Conservation (phyloP, 2,888 invertebrate species). For the Microdon myrmicae region DNA sequence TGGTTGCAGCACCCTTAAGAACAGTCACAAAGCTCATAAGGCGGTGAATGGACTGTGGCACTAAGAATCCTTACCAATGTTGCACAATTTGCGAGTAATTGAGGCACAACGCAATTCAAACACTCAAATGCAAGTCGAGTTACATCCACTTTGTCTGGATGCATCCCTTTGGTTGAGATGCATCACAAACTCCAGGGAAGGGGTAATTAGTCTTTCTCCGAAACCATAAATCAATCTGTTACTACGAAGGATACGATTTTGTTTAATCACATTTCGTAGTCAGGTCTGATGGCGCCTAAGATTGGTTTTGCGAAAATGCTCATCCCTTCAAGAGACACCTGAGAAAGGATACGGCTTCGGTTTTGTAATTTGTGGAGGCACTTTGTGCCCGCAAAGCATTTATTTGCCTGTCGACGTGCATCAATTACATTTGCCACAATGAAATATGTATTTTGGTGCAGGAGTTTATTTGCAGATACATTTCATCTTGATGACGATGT, state of each 20-base stretch:
- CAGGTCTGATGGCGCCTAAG: slow-evolving; percentile 25
- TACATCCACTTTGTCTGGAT: too few relatives aligned
- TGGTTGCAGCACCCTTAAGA: too few relatives aligned
- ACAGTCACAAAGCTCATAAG: slow-evolving; percentile 5
- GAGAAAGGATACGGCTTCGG: background rate
- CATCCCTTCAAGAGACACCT: background rate
- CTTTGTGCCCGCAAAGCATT: slow-evolving; percentile 46
- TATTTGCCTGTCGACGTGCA: slow-evolving; percentile 33
- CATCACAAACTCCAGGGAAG: slow-evolving; percentile 13
- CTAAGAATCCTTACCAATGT: slow-evolving; percentile 13
- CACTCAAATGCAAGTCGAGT: slow-evolving; percentile 21
- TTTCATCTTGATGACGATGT: slow-evolving; percentile 49
- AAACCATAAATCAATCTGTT: slow-evolving; percentile 52
- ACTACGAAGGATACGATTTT: slow-evolving; percentile 34
- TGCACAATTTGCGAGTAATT: slow-evolving; percentile 22
- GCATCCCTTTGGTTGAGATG: background rate
- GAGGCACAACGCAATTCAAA: slow-evolving; percentile 43
- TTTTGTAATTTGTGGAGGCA: slow-evolving; percentile 36
- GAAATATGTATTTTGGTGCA: slow-evolving; percentile 53
- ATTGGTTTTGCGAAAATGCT: background rate
- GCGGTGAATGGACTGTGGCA: slow-evolving; percentile 25
- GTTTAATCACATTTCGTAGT: slow-evolving; percentile 39
- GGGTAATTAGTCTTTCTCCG: slow-evolving; percentile 48
- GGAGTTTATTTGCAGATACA: slow-evolving; percentile 54
- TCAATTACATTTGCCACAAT: slow-evolving; percentile 54